Percentiles rank a stretch among this genome's conserved stretches.
phyloP scores from a whole-genome alignment of 2,888 invertebrate species.

The Carpatolechia fugitivella region DNA sequence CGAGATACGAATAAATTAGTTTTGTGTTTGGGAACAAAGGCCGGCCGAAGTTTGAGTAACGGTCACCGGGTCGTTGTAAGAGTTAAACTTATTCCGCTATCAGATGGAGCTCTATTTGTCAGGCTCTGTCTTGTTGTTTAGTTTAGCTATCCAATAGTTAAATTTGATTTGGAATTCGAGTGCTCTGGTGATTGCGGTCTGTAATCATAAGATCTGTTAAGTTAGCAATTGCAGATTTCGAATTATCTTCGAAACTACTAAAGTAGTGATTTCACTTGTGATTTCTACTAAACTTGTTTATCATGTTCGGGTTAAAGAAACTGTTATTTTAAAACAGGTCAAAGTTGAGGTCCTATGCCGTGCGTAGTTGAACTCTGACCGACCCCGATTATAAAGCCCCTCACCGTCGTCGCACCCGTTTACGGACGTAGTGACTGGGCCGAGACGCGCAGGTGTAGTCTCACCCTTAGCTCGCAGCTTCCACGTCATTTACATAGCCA shows the following conservation, averaged over 20 bases:
- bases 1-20: slow-evolving; percentile 77
- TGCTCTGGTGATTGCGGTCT: slow-evolving; percentile 13
- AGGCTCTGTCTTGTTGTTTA: slow-evolving; percentile 53
- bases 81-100: slow-evolving; percentile 60
- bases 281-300: background rate
- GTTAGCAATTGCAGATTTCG: slow-evolving; percentile 8
- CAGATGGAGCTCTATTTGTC: slow-evolving; percentile 52
- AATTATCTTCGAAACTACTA: background rate
- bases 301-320: background rate
- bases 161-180: slow-evolving; percentile 32
- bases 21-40: slow-evolving; percentile 77
- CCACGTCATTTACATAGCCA: slow-evolving; percentile 63
- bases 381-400: slow-evolving; percentile 23
- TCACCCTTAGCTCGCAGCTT: slow-evolving; percentile 51
- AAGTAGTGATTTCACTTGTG: background rate
- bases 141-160: slow-evolving; percentile 45
- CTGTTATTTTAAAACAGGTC: slow-evolving; percentile 12
- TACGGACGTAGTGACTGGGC: slow-evolving; percentile 12
- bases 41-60: slow-evolving; percentile 71
- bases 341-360: slow-evolving; percentile 23
- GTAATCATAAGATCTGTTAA: slow-evolving; percentile 7
- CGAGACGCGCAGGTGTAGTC: slow-evolving; percentile 50
- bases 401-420: slow-evolving; percentile 19
- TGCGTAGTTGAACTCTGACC: slow-evolving; percentile 43
- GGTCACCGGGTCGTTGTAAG: slow-evolving; percentile 70